Base-by-base conservation (phyloP, 2,113 vertebrate genomes). In the Oceanites oceanicus region DNA sequence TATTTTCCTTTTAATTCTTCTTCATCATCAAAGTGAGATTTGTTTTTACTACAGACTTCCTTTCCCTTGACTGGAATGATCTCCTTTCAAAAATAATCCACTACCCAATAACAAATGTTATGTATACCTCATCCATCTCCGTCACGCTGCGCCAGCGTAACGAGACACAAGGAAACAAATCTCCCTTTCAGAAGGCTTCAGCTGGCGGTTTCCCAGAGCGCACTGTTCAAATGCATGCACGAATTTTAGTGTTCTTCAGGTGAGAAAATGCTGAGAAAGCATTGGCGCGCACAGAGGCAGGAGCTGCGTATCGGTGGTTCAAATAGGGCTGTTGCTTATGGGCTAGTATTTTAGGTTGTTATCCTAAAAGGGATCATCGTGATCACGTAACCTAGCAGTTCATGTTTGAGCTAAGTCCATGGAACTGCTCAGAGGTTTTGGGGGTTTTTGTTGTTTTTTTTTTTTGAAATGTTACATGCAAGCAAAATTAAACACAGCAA, bases 11-110 rank as follows among this genome's bases (percentile, higher is more conserved):
- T 72, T 73, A 65, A 49, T 91, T 52, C 62, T 73, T 30, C 67
- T 85, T 52, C 78, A 34, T 79, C 93, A 85, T 92, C 93, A 70
- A 66, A 95, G 77, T 82, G 58, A 88, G 87, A 29, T 91, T 86
- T 96, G 78, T 86, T 96, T 93, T 86, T 65, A 17, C 56, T 68
- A 0, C 74, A 55, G 74, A 9, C 78, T 92, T 88, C 66, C 61
- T 95, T 92, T 96, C 85, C 93, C 75, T 68, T 53, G 72, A 11
- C 74, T 85, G 78, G 49, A 11, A 85, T 80, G 92, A 59, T 94
- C 40, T 94, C 72, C 93, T 91, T 82, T 90, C 92, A 62, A 5
- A 91, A 91, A 68, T 56, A 79, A 79, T 32, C 87, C 77, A 20
- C 61, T 40, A 10, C 59, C 76, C 90, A 32, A 0, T 82, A 36